Conservation (phyloP, 1,140 invertebrate species). For the Bicyclus anynana region DNA sequence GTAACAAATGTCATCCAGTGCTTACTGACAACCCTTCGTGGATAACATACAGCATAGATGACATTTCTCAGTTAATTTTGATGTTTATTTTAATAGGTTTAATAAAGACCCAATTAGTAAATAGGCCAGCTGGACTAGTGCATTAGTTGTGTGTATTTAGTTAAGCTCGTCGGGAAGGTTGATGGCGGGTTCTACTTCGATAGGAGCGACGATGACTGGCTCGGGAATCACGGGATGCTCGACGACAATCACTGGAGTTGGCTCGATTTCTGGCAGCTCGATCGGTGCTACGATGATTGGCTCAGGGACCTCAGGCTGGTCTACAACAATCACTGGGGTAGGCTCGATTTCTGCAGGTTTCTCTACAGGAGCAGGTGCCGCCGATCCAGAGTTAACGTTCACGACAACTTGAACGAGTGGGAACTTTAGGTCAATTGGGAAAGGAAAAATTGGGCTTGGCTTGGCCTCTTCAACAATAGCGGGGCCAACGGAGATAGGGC, state of each 20-base stretch:
- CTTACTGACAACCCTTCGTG: no score
- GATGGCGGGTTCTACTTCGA: slow-evolving; percentile 22
- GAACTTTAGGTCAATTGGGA: slow-evolving; percentile 9
- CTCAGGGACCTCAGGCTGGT: slow-evolving; percentile 14
- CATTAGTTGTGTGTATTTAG: not conserved
- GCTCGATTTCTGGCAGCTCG: not conserved
- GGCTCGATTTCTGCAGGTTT: not conserved
- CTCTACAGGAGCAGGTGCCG: not conserved
- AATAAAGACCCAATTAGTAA: no score
- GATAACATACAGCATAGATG: no score
- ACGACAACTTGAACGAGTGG: slow-evolving; percentile 45
- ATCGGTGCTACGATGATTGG: slow-evolving; percentile 22
- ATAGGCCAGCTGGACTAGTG: no score
- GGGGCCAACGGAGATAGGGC: not conserved
- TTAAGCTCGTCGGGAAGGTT: slow-evolving; percentile 21
- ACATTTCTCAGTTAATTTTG: no score
- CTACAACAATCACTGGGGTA: not conserved
- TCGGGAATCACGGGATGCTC: slow-evolving; percentile 17
- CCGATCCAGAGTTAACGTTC: slow-evolving; percentile 12
- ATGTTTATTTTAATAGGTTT: no score
- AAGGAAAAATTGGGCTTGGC: not conserved
- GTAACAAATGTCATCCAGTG: no score
- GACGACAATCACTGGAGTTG: not conserved
- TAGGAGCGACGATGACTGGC: slow-evolving; percentile 20
- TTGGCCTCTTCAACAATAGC: not conserved